Conservation (phyloP, 2,888 invertebrate species). For the Lasioglossum morio region DNA sequence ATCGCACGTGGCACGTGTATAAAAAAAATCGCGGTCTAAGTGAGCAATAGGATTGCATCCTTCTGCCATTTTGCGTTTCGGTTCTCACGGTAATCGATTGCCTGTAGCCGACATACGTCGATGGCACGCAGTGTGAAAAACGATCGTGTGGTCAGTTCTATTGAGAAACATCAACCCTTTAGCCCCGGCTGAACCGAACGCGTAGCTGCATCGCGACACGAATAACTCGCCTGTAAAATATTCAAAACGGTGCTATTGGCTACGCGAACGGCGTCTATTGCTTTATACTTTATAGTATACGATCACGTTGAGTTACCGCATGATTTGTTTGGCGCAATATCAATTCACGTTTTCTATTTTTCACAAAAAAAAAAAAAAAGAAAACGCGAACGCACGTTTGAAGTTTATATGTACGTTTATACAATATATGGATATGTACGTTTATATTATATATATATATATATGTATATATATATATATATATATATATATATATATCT, state of each 20-base stretch:
- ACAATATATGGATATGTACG: too few relatives aligned
- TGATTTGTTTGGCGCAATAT: background rate
- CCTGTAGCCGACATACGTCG: background rate
- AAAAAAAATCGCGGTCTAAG: background rate
- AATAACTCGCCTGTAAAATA: background rate
- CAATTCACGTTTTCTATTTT: background rate
- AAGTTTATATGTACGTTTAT: background rate
- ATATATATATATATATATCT: too few relatives aligned
- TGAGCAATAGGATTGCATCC: background rate
- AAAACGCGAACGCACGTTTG: background rate
- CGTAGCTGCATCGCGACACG: background rate
- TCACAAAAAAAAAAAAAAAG: background rate
- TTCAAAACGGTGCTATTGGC: background rate
- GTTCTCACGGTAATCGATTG: background rate
- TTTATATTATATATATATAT: too few relatives aligned
- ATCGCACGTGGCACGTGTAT: background rate
- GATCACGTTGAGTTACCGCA: background rate
- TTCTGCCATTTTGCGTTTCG: background rate
- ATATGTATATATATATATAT: too few relatives aligned
- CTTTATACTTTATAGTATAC: background rate
- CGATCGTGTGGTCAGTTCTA: constrained; percentile 4
- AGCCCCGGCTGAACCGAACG: background rate
- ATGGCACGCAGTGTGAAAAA: constrained; percentile 12
- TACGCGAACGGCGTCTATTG: background rate
- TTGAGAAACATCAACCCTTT: constrained; percentile 12